These are phyloP conservation scores for Atherinomorus stipes DNA, from an alignment of 2,113 vertebrate genomes.

Conservation along the genomic window DNA sequence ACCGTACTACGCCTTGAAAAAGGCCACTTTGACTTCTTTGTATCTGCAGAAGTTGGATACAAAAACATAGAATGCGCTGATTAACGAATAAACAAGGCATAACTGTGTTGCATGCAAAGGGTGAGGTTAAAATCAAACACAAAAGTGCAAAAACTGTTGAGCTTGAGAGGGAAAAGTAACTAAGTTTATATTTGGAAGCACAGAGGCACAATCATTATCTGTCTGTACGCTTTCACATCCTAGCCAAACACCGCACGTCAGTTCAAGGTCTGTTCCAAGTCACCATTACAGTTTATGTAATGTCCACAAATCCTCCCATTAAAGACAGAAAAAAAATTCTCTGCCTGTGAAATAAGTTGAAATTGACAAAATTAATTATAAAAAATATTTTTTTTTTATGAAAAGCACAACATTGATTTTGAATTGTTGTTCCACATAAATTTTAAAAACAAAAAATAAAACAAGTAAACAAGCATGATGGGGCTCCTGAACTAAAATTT, in stretches of 20 bases:
- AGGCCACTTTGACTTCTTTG: constrained; percentile 93
- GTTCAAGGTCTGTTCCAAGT: background rate
- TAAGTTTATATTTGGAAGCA: background rate
- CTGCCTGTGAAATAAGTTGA: no score
- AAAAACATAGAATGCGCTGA: constrained; percentile 26
- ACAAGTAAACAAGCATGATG: no score
- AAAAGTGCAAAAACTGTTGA: background rate
- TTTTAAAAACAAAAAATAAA: no score
- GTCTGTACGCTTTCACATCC: background rate
- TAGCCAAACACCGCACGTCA: no score
- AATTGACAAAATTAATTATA: no score
- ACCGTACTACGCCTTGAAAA: constrained; percentile 87
- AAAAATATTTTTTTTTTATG: no score
- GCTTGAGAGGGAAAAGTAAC: no score
- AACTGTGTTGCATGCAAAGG: background rate
- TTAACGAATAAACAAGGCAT: background rate
- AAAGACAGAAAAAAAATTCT: no score
- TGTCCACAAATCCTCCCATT: no score
- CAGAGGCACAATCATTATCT: background rate
- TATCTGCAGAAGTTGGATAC: constrained; percentile 78
- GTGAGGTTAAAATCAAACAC: background rate
- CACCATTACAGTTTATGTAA: background rate
- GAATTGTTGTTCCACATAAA: no score
- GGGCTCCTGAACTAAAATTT: no score
- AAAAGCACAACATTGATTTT: no score